Evolutionary conservation across 2,888 invertebrate genomes (phyloP), one percentile per base, ranked within the genome.

Genomic region (Ptychoptera albimana): DNA sequence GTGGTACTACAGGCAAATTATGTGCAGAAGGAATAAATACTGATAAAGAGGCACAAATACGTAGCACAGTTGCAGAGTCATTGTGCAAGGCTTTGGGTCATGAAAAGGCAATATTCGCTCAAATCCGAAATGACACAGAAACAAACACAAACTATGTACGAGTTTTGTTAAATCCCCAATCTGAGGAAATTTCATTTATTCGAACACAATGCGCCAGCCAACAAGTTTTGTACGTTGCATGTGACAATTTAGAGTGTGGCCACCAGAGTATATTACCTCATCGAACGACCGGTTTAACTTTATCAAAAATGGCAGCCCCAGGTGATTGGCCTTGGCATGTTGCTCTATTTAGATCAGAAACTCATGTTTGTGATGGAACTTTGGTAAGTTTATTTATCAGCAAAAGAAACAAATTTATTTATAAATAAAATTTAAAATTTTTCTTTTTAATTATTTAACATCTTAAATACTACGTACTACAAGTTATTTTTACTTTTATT

Each of bases 281-380:
- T 47, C 65, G 42, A 10, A 44, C 61, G 13, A 56, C 60, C 8
- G 23, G 39, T 16, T 12, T 30, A 14, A 72, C 73, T 1, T 64
- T 87, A 48, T 71, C 75, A 34, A 82, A 84, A 55, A 79, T 83
- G 64, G 75, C 86, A 1, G 71, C 71, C 4, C 81, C 83, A 1
- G 88, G 87, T 2, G 87, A 88, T 60, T 88, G 89, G 89, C 91
- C 91, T n/a, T 91, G 91, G 89, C 80, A 87, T 58, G 84, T 80
- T 13, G 80, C 84, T 2, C 68, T 92, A 2, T 76, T 84, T 55
- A 79, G 87, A 54, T 79, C 87, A 56, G 82, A 86, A 51, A 78
- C 82, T 36, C 89, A 91, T 59, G 82, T 86, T 7, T 92, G 91
- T 59, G 91, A 92, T 60, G 89, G 84, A 2, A 84, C 86, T 1